Base-by-base conservation (phyloP, 2,888 invertebrate genomes). In the Tetramorium bicarinatum region DNA sequence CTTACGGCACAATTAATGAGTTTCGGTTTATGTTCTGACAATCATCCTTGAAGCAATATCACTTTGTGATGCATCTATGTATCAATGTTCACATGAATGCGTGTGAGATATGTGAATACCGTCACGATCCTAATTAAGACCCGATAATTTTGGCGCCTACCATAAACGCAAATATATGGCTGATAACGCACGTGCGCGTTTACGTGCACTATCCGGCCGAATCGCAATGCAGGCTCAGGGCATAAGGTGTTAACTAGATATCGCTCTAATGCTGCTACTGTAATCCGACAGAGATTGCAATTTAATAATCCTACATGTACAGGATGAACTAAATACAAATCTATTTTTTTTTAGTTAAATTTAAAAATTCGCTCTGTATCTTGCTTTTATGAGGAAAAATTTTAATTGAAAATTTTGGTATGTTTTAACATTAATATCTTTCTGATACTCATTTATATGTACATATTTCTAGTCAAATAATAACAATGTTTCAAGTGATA, bases 81-180 rank as follows among this genome's bases (percentile, higher is more conserved):
- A 67, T 49, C 49, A 49, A 49, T 49, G 69, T 29, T 47, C 11
- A 69, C 29, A 13, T 25, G 69, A 67, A 67, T 44, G 18, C 25
- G 25, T 25, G 47, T 47, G 49, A 69, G 69, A 69, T 69, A 69
- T 49, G 49, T 69, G 69, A 69, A 69, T 69, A 49, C 49, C 69
- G 29, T 69, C 69, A 34, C 69, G 69, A 69, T 34, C 69, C 69
- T 69, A 69, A 69, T 69, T 69, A 49, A 69, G 69, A 49, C 49
- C 69, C 69, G 69, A 69, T 69, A 69, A 69, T 69, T 69, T 69
- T 49, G 69, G 49, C 69, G 49, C 69, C 69, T 49, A 49, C 49
- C 69, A 49, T 69, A 69, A 69, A 69, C 69, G 49, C 69, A 69
- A 69, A 49, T 69, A 69, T 69, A 69, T 69, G 49, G 69, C 49